These are phyloP conservation scores for Nanorana parkeri DNA, from an alignment of 2,113 vertebrate genomes.

Conservation along the genomic window DNA sequence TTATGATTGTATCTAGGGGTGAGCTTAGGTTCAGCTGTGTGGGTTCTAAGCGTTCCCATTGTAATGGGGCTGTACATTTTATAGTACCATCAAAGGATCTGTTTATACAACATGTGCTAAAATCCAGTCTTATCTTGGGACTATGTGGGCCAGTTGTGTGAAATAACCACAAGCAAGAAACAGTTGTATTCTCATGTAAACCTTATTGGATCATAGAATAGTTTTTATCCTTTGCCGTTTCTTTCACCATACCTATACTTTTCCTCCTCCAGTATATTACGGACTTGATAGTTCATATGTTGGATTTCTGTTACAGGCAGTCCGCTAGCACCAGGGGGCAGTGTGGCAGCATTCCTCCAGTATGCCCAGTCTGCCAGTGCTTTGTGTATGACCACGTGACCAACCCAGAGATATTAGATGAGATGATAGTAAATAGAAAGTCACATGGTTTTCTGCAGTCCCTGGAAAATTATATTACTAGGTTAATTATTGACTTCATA, in stretches of 20 bases:
- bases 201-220: too few species aligned
- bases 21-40: too few species aligned
- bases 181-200: too few species aligned
- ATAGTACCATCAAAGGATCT: too few species aligned
- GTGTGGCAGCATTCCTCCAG: neutral
- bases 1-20: too few species aligned
- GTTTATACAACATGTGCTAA: too few species aligned
- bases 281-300: neutral
- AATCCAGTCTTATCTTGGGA: too few species aligned
- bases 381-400: neutral
- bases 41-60: too few species aligned
- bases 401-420: neutral
- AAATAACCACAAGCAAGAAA: too few species aligned
- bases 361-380: neutral
- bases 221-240: too few species aligned
- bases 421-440: neutral
- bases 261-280: neutral
- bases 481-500: neutral
- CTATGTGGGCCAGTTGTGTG: too few species aligned
- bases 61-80: too few species aligned
- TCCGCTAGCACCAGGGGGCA: neutral
- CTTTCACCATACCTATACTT: neutral
- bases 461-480: neutral
- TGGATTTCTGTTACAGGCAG: neutral
- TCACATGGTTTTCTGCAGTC: neutral